Percentiles rank a stretch among this genome's conserved stretches.
Evolutionary conservation across 2,888 invertebrate species (phyloP).

Genomic region (Drosophila colorata): DNA sequence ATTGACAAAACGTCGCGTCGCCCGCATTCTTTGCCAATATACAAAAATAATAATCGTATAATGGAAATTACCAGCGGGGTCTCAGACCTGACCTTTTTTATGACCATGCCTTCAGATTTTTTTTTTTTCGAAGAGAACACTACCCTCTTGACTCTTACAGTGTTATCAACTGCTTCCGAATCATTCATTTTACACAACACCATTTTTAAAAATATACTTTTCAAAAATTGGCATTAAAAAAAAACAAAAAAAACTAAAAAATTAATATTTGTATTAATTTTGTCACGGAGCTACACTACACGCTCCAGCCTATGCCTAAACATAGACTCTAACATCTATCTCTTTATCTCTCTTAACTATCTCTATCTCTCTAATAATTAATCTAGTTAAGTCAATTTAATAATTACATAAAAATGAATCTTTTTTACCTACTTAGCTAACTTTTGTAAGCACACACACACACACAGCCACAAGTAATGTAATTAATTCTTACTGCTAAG

Average conservation of each 20-base stretch:
- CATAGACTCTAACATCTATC: slow-evolving; percentile 46
- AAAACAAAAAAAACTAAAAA: slow-evolving; percentile 9
- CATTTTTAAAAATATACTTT: slow-evolving; percentile 5
- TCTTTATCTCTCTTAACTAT: slow-evolving; percentile 39
- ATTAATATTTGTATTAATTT: slow-evolving; percentile 35
- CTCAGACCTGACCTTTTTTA: slow-evolving; percentile 45
- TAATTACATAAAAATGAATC: slow-evolving; percentile 35
- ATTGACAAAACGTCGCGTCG: slow-evolving; percentile 40
- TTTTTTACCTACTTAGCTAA: slow-evolving; percentile 55
- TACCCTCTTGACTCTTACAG: slow-evolving; percentile 7
- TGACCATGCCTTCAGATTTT: slow-evolving; percentile 7
- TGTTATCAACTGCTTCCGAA: slow-evolving; percentile 21
- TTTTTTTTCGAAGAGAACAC: slow-evolving; percentile 21
- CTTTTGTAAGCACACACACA: slow-evolving; percentile 72
- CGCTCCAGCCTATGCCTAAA: slow-evolving; percentile 36
- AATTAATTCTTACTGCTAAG: slow-evolving; percentile 66
- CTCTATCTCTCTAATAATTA: slow-evolving; percentile 61
- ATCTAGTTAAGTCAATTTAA: slow-evolving; percentile 68
- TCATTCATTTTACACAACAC: slow-evolving; percentile 6
- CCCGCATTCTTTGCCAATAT: slow-evolving; percentile 51
- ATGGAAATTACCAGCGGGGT: slow-evolving; percentile 32
- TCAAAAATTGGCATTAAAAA: slow-evolving; percentile 18
- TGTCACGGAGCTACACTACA: slow-evolving; percentile 18
- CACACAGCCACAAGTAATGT: slow-evolving; percentile 49
- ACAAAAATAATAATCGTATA: slow-evolving; percentile 15